Conservation (phyloP, 2,113 vertebrate genomes). For the Cyanoliseus patagonus region DNA sequence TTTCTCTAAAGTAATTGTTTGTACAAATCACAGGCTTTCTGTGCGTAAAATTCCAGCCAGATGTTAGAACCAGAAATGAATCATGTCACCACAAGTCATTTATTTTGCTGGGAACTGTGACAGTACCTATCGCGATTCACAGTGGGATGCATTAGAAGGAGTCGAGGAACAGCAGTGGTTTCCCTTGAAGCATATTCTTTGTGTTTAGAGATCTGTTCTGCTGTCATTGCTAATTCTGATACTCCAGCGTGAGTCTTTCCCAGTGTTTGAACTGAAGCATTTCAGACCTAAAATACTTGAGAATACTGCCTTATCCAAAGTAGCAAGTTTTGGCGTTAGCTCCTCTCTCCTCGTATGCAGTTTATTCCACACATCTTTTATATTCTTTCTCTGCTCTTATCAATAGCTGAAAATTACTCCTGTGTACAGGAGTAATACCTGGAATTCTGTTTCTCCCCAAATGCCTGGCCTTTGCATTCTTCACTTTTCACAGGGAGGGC, state of each 20-base stretch:
- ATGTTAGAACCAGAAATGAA: constrained; percentile 65
- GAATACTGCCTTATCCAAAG: background rate
- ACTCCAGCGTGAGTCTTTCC: background rate
- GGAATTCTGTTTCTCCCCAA: background rate
- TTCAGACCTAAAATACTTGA: background rate
- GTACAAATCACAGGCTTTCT: constrained; percentile 74
- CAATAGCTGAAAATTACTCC: background rate
- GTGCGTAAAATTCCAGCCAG: constrained; percentile 75
- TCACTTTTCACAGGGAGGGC: background rate
- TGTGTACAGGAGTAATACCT: background rate
- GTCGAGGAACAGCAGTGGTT: background rate
- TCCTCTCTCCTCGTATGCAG: background rate
- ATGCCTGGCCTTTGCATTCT: background rate
- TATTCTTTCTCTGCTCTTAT: background rate
- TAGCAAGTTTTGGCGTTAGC: background rate
- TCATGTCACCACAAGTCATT: constrained; percentile 47
- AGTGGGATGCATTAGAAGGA: background rate
- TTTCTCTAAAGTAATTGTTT: constrained; percentile 77
- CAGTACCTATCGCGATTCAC: background rate
- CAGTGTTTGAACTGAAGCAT: background rate
- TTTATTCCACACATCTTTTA: background rate
- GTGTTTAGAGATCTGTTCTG: background rate
- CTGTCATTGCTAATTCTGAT: background rate
- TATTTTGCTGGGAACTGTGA: constrained; percentile 53
- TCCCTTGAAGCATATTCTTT: background rate